These are phyloP conservation scores for Mesocentrotus franciscanus DNA, from an alignment of 53 echinoderm and acorn worm species.

Conservation along the genomic window DNA sequence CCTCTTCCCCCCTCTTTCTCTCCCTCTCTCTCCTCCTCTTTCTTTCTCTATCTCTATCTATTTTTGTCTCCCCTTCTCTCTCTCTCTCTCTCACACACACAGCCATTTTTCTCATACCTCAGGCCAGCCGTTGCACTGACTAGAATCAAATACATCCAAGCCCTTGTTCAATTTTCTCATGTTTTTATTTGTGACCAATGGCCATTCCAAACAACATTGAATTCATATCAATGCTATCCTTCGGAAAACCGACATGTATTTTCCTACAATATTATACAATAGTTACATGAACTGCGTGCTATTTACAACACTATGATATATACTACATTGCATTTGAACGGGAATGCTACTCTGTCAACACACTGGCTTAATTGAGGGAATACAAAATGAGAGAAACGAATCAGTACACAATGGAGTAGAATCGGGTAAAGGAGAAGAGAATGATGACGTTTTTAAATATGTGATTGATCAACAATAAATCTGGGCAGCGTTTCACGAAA, in stretches of 20 bases:
- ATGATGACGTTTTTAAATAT: not conserved
- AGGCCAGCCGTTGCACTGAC: too few relatives aligned
- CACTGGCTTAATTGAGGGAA: not conserved
- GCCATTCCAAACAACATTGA: slow-evolving; percentile 21
- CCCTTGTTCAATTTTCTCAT: not conserved
- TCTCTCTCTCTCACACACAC: not conserved
- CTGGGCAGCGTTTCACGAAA: not conserved
- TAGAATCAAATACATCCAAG: not conserved
- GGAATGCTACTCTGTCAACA: not conserved
- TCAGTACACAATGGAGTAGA: not conserved
- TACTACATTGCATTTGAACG: not conserved
- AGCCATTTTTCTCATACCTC: not conserved
- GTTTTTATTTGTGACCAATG: slow-evolving; percentile 37
- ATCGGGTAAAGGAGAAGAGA: not conserved
- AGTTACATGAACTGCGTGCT: not conserved
- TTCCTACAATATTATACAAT: slow-evolving; percentile 33
- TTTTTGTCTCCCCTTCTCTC: not conserved
- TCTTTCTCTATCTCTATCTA: not conserved
- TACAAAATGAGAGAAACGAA: not conserved
- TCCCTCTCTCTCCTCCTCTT: not conserved
- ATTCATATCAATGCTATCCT: not conserved
- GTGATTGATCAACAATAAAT: not conserved
- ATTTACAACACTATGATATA: slow-evolving; percentile 20
- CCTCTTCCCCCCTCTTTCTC: not conserved
- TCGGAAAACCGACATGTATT: not conserved